Conservation (phyloP, 35 echinoderm and acorn worm species). For the Ptychodera flava region DNA sequence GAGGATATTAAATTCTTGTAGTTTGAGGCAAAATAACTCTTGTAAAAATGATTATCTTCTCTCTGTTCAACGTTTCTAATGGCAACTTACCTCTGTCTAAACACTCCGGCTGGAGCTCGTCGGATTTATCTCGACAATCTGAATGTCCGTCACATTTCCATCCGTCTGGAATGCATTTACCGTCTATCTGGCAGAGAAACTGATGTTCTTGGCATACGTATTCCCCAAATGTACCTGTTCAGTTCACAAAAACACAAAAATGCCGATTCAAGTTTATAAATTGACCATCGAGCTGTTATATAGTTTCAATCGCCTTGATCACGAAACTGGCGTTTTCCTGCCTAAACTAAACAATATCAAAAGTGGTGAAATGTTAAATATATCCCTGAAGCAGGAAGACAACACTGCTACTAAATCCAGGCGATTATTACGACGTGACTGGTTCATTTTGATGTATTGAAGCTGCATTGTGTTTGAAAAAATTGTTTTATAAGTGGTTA, state of each 20-base stretch:
- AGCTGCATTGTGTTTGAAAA: not conserved
- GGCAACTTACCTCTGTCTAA: no score
- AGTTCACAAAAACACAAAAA: not conserved
- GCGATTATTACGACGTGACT: not conserved
- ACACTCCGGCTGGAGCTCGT: no score
- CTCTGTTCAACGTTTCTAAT: no score
- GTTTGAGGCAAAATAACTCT: no score
- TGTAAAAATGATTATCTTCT: no score
- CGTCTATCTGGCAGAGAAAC: not conserved
- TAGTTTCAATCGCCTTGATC: no score
- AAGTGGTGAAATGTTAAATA: no score
- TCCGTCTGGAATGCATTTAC: slow-evolving; percentile 31
- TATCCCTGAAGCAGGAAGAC: not conserved
- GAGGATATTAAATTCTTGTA: no score
- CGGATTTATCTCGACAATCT: slow-evolving; percentile 54
- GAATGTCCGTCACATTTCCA: slow-evolving; percentile 25
- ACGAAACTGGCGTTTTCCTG: no score
- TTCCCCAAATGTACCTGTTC: not conserved
- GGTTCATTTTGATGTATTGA: not conserved
- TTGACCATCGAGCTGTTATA: no score
- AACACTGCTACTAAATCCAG: not conserved
- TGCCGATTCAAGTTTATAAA: not conserved
- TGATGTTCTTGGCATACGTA: not conserved
- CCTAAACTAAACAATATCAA: no score
- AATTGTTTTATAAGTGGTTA: not conserved